Evolutionary conservation across 2,113 vertebrate species (phyloP).

Genomic region (Amblyopsis rosae): DNA sequence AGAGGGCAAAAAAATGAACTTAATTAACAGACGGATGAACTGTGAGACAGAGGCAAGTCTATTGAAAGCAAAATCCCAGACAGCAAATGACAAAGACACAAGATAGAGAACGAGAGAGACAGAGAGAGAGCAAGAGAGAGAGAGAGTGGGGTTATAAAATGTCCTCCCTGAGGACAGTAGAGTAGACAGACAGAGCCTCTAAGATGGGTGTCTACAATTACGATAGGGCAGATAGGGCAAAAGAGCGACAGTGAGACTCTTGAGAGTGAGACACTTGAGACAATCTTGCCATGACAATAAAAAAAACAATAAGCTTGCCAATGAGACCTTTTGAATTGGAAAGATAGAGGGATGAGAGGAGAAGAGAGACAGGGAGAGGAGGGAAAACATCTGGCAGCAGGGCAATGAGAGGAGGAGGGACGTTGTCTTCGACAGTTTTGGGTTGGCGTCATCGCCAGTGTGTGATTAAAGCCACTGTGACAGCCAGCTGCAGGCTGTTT

Average conservation of each 20-base stretch:
- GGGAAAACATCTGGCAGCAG: neutral
- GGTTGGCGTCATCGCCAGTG: constrained; percentile 35
- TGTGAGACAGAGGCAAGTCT: constrained; percentile 32
- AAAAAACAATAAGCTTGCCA: too few relatives aligned
- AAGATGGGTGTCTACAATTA: constrained; percentile 28
- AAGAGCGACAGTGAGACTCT: neutral
- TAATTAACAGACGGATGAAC: constrained; percentile 13
- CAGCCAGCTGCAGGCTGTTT: constrained; percentile 52
- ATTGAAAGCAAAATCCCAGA: too few relatives aligned
- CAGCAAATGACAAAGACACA: too few relatives aligned
- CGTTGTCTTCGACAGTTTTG: constrained; percentile 58
- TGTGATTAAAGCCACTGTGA: constrained; percentile 63
- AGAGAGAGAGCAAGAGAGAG: neutral
- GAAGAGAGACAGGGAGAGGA: neutral
- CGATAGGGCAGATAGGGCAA: neutral
- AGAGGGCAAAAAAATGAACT: constrained; percentile 19
- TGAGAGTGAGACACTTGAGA: neutral
- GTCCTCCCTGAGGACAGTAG: constrained; percentile 17
- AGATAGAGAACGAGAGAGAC: neutral
- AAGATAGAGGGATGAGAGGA: neutral
- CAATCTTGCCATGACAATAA: neutral
- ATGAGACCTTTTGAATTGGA: too few relatives aligned
- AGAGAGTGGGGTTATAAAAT: constrained; percentile 44
- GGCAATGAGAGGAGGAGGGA: constrained; percentile 20
- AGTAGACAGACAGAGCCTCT: neutral